Evolutionary conservation across 2,113 vertebrate species (phyloP).

Genomic region (Synchiropus splendidus): DNA sequence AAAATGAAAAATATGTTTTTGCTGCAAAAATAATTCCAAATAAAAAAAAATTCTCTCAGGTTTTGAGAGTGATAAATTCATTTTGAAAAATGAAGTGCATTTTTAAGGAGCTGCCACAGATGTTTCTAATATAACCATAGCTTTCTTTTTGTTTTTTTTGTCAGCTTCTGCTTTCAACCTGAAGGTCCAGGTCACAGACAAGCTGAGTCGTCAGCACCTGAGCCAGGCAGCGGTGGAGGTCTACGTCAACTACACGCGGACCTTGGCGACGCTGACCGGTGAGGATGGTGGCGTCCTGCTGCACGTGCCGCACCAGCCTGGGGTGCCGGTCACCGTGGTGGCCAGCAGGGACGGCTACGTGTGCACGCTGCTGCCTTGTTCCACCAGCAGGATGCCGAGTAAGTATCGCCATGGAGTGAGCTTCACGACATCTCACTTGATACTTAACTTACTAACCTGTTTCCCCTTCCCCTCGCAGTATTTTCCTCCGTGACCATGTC

Average conservation of each 20-base stretch:
- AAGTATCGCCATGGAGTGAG: too few relatives aligned
- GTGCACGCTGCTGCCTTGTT: slow-evolving; percentile 70
- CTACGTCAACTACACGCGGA: slow-evolving; percentile 76
- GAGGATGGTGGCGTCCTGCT: slow-evolving; percentile 69
- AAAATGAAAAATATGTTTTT: too few relatives aligned
- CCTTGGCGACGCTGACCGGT: slow-evolving; percentile 61
- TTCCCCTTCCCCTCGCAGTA: slow-evolving; percentile 51
- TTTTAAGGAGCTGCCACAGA: neutral
- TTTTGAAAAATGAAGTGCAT: slow-evolving; percentile 9
- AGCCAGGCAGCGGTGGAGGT: slow-evolving; percentile 71
- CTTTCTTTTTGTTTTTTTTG: too few relatives aligned
- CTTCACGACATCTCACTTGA: neutral
- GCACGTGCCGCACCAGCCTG: slow-evolving; percentile 67
- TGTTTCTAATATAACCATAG: too few relatives aligned
- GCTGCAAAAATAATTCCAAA: slow-evolving; percentile 1
- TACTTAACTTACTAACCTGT: neutral
- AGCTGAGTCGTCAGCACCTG: slow-evolving; percentile 68
- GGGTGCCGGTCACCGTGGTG: slow-evolving; percentile 66
- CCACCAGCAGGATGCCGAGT: slow-evolving; percentile 75
- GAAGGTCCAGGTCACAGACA: slow-evolving; percentile 78
- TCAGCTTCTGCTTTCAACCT: slow-evolving; percentile 68
- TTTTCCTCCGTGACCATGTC: slow-evolving; percentile 81
- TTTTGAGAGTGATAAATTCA: slow-evolving; percentile 6
- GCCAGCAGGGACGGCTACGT: slow-evolving; percentile 74
- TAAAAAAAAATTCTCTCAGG: slow-evolving; percentile 3